These are phyloP conservation scores for Dilophus febrilis DNA, from an alignment of 2,888 invertebrate genomes.

Conservation along the genomic window DNA sequence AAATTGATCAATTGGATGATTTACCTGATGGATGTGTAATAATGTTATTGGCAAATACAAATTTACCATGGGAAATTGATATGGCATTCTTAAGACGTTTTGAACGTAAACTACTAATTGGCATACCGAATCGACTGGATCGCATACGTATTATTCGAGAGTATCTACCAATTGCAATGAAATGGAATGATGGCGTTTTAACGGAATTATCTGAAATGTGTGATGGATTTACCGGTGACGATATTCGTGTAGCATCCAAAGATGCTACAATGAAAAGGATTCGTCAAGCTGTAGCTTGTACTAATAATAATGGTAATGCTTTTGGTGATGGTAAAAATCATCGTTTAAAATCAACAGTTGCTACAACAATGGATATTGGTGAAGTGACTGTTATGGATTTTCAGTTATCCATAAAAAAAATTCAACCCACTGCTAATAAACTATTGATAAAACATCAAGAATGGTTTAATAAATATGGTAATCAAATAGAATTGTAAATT, in stretches of 20 bases:
- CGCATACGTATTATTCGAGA: conserved; percentile 50
- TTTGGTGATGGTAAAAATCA: conserved; percentile 14
- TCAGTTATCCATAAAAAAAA: conserved; percentile 36
- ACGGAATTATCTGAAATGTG: conserved; percentile 37
- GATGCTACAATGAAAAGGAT: conserved; percentile 73
- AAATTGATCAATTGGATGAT: conserved; percentile 64
- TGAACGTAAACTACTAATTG: conserved; percentile 71
- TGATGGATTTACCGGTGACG: conserved; percentile 73
- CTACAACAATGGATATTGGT: no score
- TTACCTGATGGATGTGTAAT: conserved; percentile 45
- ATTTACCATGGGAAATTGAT: conserved; percentile 85
- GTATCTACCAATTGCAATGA: conserved; percentile 33
- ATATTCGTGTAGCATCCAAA: conserved; percentile 72
- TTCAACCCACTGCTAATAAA: conserved; percentile 36
- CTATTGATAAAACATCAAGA: conserved; percentile 34
- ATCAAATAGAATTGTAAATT: not conserved
- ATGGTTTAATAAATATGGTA: conserved; percentile 41
- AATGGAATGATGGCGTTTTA: conserved; percentile 27
- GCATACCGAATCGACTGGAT: conserved; percentile 50
- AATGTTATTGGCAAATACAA: conserved; percentile 73
- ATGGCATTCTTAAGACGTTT: conserved; percentile 71
- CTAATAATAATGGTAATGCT: not conserved
- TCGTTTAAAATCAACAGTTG: no score
- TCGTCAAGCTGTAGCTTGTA: conserved; percentile 31
- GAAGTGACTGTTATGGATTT: conserved; percentile 29